A percentile compares a stretch with the other conserved stretches of the same genome.
phyloP scores from a whole-genome alignment of 1,140 invertebrate species.

The Drosophila pseudoobscura region DNA sequence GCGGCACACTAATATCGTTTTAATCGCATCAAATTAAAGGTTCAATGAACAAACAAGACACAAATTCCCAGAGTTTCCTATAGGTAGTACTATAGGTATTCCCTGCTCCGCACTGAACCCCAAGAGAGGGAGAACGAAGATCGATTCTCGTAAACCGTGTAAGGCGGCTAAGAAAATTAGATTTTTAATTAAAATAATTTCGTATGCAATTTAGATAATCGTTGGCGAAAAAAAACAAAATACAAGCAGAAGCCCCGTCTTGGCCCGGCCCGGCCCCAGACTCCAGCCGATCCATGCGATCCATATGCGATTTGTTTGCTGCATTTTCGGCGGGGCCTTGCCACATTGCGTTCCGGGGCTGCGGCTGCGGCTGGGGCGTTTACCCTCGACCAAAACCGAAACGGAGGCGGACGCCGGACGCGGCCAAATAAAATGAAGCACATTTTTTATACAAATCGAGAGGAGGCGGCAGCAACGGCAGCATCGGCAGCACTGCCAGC shows the following conservation, averaged over 20 bases:
- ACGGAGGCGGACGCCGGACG: conserved; percentile 70
- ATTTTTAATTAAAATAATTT: conserved; percentile 84
- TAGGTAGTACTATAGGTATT: conserved; percentile 34
- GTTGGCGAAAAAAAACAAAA: conserved; percentile 52
- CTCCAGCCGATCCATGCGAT: conserved; percentile 41
- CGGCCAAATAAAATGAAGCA: conserved; percentile 80
- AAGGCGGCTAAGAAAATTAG: conserved; percentile 72
- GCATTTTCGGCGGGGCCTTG: conserved; percentile 59
- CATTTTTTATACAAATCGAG: conserved; percentile 79
- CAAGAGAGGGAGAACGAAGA: background rate
- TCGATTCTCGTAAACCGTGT: background rate
- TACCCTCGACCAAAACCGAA: conserved; percentile 29
- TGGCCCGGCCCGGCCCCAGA: conserved; percentile 3
- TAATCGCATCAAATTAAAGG: conserved; percentile 78
- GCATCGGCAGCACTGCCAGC: conserved; percentile 20
- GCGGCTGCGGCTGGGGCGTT: conserved; percentile 50
- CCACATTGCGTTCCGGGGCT: conserved; percentile 15
- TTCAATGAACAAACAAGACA: conserved; percentile 59
- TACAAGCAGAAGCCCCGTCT: conserved; percentile 20
- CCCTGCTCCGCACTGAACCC: background rate
- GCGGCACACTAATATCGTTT: conserved; percentile 71
- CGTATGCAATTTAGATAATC: conserved; percentile 83
- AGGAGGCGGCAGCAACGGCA: conserved; percentile 23
- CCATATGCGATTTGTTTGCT: conserved; percentile 78
- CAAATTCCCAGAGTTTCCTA: conserved; percentile 42